Conservation (phyloP, 2,797 vertebrate genomes). For the Orientallactaga sibirica region DNA sequence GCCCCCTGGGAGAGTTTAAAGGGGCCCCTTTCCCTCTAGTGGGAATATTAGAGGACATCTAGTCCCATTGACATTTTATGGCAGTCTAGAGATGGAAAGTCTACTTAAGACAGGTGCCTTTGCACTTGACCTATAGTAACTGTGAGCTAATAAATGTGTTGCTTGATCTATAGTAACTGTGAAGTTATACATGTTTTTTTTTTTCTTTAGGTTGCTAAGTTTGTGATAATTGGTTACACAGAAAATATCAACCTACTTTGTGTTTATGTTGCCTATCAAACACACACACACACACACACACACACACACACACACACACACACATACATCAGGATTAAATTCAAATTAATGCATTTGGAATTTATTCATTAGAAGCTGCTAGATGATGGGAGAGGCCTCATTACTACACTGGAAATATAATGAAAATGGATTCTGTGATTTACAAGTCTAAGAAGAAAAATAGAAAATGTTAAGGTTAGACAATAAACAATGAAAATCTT, state of each 20-base stretch:
- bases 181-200: not conserved
- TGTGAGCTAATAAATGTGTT: too few relatives aligned
- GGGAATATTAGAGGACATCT: not conserved
- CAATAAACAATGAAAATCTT: not conserved
- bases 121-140: not conserved
- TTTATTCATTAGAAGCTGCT: not conserved
- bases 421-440: not conserved
- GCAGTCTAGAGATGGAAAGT: not conserved
- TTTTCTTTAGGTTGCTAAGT: not conserved
- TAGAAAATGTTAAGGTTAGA: not conserved
- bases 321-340: not conserved
- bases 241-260: not conserved
- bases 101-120: not conserved
- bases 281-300: not conserved
- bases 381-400: not conserved
- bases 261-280: not conserved
- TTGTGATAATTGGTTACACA: not conserved
- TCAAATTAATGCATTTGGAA: conserved; percentile 23
- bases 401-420: not conserved
- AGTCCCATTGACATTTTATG: not conserved
- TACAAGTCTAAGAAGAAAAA: not conserved
- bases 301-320: too few relatives aligned
- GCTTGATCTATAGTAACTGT: not conserved
- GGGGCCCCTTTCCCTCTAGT: not conserved
- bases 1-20: not conserved